A percentile compares a stretch with the other conserved stretches of the same genome.
Evolutionary conservation across 2,888 invertebrate genomes (phyloP).

Genomic region (Sinelater perroti): DNA sequence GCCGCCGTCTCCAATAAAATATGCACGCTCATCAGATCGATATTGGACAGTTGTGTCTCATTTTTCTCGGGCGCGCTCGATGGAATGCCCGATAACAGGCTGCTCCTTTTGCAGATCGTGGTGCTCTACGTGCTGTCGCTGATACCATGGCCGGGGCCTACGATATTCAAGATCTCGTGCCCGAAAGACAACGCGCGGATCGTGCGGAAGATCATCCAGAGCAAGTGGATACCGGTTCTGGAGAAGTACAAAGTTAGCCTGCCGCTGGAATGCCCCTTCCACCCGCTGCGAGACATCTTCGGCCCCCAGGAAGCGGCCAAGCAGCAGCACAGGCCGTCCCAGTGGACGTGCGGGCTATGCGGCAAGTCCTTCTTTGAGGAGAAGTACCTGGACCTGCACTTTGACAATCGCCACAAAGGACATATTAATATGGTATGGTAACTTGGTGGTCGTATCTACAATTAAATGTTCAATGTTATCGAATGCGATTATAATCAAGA

Average conservation of each 20-base stretch:
- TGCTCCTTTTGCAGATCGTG: conserved; percentile 70
- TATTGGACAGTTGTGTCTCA: conserved; percentile 11
- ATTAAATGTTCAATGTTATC: no score
- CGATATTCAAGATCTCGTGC: conserved; percentile 86
- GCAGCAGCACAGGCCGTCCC: conserved; percentile 83
- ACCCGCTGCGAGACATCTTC: conserved; percentile 86
- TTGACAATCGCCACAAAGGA: conserved; percentile 87
- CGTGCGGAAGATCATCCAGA: conserved; percentile 86
- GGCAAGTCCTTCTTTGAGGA: conserved; percentile 93
- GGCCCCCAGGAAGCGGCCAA: conserved; percentile 87
- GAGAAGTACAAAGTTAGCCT: conserved; percentile 88
- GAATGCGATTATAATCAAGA: no score
- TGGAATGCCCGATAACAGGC: no score
- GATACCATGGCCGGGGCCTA: conserved; percentile 89
- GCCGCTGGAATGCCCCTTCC: conserved; percentile 89
- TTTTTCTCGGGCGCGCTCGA: neutral
- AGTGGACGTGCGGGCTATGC: conserved; percentile 91
- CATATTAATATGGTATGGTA: conserved; percentile 79
- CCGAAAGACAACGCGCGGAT: conserved; percentile 89
- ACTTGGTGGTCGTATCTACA: no score
- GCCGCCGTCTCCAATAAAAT: neutral
- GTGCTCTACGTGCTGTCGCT: conserved; percentile 81
- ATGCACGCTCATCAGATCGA: conserved; percentile 25
- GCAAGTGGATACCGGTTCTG: conserved; percentile 90
- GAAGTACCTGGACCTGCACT: conserved; percentile 85